These are phyloP conservation scores for Lepidostoma basale DNA, from an alignment of 1,140 invertebrate species.

Conservation along the genomic window DNA sequence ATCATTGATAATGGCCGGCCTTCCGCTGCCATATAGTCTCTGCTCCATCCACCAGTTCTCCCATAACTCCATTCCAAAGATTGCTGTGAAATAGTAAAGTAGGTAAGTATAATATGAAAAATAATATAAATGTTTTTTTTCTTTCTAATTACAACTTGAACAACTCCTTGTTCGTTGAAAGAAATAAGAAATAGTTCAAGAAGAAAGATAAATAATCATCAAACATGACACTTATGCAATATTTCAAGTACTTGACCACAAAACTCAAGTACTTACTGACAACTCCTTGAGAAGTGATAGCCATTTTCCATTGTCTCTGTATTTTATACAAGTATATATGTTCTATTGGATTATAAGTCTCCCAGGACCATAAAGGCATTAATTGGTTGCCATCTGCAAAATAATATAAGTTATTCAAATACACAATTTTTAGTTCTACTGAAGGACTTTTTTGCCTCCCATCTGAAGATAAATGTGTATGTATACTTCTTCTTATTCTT, in stretches of 20 bases:
- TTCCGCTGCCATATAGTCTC: constrained; percentile 26
- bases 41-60: constrained; percentile 44
- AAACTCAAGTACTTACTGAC: constrained; percentile 41
- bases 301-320: constrained; percentile 36
- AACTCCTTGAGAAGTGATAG: constrained; percentile 21
- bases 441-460: background rate
- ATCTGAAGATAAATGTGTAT: no score
- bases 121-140: no score
- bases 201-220: no score
- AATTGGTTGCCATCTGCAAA: constrained; percentile 40
- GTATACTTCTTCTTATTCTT: no score
- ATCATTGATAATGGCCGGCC: constrained; percentile 33
- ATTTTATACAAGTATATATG: constrained; percentile 27
- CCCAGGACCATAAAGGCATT: constrained; percentile 35
- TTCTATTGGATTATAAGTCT: constrained; percentile 12
- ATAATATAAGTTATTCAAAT: background rate
- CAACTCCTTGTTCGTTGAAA: no score
- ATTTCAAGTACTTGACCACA: no score
- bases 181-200: no score
- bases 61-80: constrained; percentile 40
- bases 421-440: background rate
- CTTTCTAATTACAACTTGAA: no score
- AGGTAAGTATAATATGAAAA: background rate
- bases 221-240: no score
- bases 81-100: constrained; percentile 22